Conservation (phyloP, 2,888 invertebrate genomes). For the Cryptocheilus praepositus region DNA sequence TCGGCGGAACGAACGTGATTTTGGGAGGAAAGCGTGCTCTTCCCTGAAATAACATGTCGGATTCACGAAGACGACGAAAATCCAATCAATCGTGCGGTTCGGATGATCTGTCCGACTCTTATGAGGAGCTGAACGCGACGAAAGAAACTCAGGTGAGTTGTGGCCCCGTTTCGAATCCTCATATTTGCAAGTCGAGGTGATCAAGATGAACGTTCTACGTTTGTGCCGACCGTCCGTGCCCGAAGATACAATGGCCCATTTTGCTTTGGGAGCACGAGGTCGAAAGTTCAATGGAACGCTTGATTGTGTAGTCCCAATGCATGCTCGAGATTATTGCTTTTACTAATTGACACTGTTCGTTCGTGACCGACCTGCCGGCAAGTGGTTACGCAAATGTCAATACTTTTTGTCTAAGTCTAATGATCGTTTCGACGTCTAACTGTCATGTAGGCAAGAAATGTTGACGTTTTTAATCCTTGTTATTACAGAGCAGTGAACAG, state of each 20-base stretch:
- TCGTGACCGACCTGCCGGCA: slow-evolving; percentile 22
- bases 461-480: not conserved
- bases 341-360: slow-evolving; percentile 14
- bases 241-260: not conserved
- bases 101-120: slow-evolving; percentile 70
- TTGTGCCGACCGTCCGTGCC: not conserved
- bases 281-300: slow-evolving; percentile 41
- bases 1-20: slow-evolving; percentile 19
- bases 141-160: slow-evolving; percentile 70
- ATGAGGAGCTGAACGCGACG: slow-evolving; percentile 68
- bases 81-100: slow-evolving; percentile 68
- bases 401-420: not conserved
- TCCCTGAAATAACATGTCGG: slow-evolving; percentile 62
- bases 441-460: slow-evolving; percentile 3
- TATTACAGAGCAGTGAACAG: slow-evolving; percentile 66
- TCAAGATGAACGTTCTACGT: not conserved
- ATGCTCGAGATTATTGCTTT: slow-evolving; percentile 25
- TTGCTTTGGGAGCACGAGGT: slow-evolving; percentile 35
- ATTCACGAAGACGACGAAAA: slow-evolving; percentile 69
- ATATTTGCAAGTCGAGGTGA: not conserved
- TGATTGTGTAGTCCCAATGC: slow-evolving; percentile 36
- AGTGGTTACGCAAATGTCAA: slow-evolving; percentile 17
- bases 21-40: slow-evolving; percentile 14
- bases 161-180: no score
- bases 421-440: not conserved